Evolutionary conservation across 2,888 invertebrate genomes (phyloP).

Genomic region (Drosophila dives): DNA sequence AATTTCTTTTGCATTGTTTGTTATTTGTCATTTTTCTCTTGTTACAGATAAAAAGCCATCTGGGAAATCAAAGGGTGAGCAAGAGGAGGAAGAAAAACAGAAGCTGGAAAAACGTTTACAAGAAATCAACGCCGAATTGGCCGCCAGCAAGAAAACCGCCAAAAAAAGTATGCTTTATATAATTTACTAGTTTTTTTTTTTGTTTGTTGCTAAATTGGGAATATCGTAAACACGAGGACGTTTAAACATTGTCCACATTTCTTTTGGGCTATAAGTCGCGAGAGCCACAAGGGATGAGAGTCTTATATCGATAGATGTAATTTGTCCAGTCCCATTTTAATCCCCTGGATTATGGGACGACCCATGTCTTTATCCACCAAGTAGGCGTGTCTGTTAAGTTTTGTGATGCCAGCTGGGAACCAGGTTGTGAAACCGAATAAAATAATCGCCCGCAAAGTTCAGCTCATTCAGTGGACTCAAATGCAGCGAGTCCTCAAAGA

Average conservation of each 20-base stretch:
- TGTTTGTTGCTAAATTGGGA: not conserved
- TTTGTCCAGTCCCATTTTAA: too few relatives aligned
- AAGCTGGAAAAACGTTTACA: constrained; percentile 97
- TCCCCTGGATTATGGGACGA: too few relatives aligned
- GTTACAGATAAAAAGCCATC: constrained; percentile 93
- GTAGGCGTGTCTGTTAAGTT: too few relatives aligned
- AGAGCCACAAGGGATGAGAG: not conserved
- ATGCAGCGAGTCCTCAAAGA: constrained; percentile 78
- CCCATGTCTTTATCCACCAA: too few relatives aligned
- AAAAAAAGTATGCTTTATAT: constrained; percentile 91
- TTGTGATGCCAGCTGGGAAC: too few relatives aligned
- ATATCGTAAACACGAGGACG: not conserved
- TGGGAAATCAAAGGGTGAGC: constrained; percentile 97
- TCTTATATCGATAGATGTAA: not conserved
- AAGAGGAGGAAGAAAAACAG: constrained; percentile 97
- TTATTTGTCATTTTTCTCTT: too few relatives aligned
- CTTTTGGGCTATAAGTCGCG: not conserved
- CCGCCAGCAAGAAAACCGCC: constrained; percentile 91
- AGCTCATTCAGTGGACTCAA: constrained; percentile 85
- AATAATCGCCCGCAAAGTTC: constrained; percentile 86
- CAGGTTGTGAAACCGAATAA: too few relatives aligned
- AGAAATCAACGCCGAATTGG: constrained; percentile 96
- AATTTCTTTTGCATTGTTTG: not conserved
- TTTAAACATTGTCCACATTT: not conserved
- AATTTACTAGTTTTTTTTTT: too few relatives aligned